phyloP scores from a whole-genome alignment of 2,797 vertebrate genomes.

The Cygnus olor region DNA sequence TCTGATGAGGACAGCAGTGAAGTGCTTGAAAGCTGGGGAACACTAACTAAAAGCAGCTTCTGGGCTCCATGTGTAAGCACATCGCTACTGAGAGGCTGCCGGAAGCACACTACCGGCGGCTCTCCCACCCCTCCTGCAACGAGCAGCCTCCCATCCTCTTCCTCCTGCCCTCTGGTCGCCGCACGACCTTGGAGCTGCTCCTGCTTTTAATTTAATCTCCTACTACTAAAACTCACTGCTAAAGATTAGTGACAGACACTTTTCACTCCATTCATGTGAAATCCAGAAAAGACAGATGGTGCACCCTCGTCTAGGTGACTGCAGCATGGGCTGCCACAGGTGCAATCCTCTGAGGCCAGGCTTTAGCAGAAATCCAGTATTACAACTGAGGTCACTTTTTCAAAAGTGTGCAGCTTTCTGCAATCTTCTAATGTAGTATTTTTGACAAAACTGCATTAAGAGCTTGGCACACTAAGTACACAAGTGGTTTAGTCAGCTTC shows the following conservation, averaged over 20 bases:
- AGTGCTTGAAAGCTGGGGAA: neutral
- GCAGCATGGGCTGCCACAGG: fast-evolving
- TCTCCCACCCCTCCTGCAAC: neutral
- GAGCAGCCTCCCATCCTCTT: neutral
- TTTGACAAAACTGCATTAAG: neutral
- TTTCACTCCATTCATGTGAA: neutral
- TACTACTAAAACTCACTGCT: neutral
- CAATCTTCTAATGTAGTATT: neutral
- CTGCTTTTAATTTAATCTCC: fast-evolving
- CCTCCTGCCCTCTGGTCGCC: neutral
- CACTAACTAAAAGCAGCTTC: neutral
- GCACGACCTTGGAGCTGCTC: fast-evolving
- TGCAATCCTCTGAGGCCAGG: neutral
- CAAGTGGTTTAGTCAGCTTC: neutral
- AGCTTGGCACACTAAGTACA: neutral
- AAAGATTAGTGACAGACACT: neutral
- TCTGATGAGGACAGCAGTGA: neutral
- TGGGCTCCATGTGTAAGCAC: neutral
- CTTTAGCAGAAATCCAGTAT: neutral
- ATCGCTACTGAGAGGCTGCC: neutral
- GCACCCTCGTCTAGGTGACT: neutral
- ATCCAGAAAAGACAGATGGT: neutral
- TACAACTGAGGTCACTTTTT: neutral
- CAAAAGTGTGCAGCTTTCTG: neutral
- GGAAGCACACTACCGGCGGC: neutral